phyloP scores from a whole-genome alignment of 2,888 invertebrate genomes.

The Hypomecis atomaria region DNA sequence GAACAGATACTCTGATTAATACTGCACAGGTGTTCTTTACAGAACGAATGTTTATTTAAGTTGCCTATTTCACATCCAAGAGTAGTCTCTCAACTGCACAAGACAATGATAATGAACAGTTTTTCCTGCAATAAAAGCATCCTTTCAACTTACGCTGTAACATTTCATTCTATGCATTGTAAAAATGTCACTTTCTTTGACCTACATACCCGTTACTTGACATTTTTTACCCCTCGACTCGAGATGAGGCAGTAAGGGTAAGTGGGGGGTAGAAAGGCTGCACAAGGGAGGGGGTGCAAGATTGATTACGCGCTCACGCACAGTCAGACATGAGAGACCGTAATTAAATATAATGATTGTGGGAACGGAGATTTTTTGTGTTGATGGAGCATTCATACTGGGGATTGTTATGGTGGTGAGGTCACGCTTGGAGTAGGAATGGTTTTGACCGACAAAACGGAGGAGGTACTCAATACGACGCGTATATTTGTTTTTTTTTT shows the following conservation, averaged over 20 bases:
- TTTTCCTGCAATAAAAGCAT: no score
- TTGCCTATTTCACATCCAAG: no score
- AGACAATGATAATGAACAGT: no score
- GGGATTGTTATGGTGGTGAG: conserved; percentile 17
- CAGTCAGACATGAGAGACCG: conserved; percentile 62
- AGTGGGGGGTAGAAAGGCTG: conserved; percentile 17
- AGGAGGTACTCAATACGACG: no score
- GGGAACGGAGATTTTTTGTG: conserved; percentile 47
- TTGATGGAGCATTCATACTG: conserved; percentile 33
- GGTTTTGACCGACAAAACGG: no score
- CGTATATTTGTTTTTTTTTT: no score
- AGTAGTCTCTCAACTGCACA: no score
- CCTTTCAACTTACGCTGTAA: no score
- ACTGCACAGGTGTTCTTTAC: no score
- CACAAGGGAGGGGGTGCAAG: conserved; percentile 45
- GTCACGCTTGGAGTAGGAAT: background rate
- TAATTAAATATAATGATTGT: conserved; percentile 70
- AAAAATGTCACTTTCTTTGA: background rate
- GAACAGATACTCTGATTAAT: no score
- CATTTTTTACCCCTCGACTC: conserved; percentile 45
- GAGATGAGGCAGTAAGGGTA: conserved; percentile 26
- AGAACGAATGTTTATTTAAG: no score
- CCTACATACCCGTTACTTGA: conserved; percentile 39
- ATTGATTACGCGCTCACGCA: conserved; percentile 68
- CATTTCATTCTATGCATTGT: no score